These are phyloP conservation scores for Cyclopterus lumpus DNA, from an alignment of 2,797 vertebrate genomes.

Conservation along the genomic window DNA sequence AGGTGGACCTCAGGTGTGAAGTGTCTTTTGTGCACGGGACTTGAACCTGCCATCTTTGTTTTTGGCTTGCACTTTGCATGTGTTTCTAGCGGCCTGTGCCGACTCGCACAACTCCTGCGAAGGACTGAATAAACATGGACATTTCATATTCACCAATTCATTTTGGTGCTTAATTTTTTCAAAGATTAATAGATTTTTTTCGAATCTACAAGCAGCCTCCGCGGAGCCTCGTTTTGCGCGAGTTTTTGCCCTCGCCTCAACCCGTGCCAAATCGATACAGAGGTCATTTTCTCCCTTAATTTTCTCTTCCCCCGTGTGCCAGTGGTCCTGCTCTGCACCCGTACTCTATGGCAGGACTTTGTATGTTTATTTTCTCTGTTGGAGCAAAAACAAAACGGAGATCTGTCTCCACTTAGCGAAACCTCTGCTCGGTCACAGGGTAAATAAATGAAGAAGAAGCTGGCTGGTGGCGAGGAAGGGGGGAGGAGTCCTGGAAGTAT, in stretches of 20 bases:
- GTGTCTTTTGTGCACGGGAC: not conserved
- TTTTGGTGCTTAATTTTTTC: slow-evolving; percentile 38
- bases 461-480: slow-evolving; percentile 23
- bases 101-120: slow-evolving; percentile 22
- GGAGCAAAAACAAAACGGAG: slow-evolving; percentile 44
- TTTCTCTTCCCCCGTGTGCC: slow-evolving; percentile 63
- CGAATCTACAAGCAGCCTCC: slow-evolving; percentile 60
- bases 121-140: slow-evolving; percentile 39
- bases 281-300: slow-evolving; percentile 70
- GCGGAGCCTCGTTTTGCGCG: slow-evolving; percentile 41
- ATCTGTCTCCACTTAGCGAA: slow-evolving; percentile 81
- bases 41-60: slow-evolving; percentile 38
- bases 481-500: slow-evolving; percentile 37
- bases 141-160: slow-evolving; percentile 50
- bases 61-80: slow-evolving; percentile 4
- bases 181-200: slow-evolving; percentile 65
- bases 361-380: slow-evolving; percentile 76
- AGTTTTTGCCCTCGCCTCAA: slow-evolving; percentile 66
- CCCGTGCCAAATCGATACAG: slow-evolving; percentile 78
- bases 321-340: slow-evolving; percentile 57
- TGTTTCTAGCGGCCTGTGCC: slow-evolving; percentile 7
- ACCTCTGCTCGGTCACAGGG: slow-evolving; percentile 57
- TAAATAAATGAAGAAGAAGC: slow-evolving; percentile 43
- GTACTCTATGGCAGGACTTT: slow-evolving; percentile 49
- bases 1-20: slow-evolving; percentile 24